Evolutionary conservation across 2,888 invertebrate species (phyloP).

Genomic region (Lamproptera curius): DNA sequence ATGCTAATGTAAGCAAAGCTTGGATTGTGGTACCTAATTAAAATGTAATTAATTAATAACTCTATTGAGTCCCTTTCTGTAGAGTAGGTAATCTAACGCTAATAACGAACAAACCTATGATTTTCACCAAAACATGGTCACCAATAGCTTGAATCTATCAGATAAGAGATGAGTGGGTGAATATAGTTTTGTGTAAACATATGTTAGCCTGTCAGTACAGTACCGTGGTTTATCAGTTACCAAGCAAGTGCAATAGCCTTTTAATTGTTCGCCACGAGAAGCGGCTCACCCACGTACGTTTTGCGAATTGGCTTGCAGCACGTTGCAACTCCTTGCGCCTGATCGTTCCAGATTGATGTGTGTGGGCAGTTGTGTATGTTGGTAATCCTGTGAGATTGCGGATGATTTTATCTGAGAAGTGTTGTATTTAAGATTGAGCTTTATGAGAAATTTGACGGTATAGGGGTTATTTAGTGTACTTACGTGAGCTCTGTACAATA

Average conservation of each 20-base stretch:
- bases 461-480: too few species aligned
- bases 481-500: too few species aligned
- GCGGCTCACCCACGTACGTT: slow-evolving; percentile 42
- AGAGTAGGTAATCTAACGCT: too few species aligned
- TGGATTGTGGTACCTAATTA: too few species aligned
- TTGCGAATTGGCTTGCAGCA: slow-evolving; percentile 19
- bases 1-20: too few species aligned
- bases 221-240: slow-evolving; percentile 29
- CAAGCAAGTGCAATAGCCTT: slow-evolving; percentile 53
- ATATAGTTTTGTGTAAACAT: slow-evolving; percentile 34
- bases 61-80: too few species aligned
- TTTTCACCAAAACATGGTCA: neutral
- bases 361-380: slow-evolving; percentile 16
- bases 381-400: neutral
- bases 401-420: slow-evolving; percentile 3
- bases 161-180: slow-evolving; percentile 52
- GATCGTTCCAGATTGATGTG: slow-evolving; percentile 16
- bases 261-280: slow-evolving; percentile 52
- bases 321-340: slow-evolving; percentile 13
- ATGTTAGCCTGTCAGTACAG: slow-evolving; percentile 15
- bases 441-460: too few species aligned
- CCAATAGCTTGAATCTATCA: slow-evolving; percentile 36
- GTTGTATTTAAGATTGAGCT: too few species aligned
- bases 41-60: too few species aligned
- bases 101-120: too few species aligned